These are phyloP conservation scores for Oceanodroma tethys DNA, from an alignment of 2,113 vertebrate genomes.

Conservation along the genomic window DNA sequence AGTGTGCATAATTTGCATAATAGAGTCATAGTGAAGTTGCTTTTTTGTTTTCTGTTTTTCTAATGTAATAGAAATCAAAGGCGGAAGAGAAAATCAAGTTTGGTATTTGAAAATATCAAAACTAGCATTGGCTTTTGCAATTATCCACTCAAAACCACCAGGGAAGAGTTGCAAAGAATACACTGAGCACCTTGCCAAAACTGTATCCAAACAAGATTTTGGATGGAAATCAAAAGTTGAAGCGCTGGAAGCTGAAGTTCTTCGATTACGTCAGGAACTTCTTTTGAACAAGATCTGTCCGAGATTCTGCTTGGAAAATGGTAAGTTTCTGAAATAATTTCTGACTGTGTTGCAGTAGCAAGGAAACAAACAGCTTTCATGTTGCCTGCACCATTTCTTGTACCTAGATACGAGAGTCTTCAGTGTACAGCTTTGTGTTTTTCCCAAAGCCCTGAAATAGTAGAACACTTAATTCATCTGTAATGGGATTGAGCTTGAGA, in stretches of 20 bases:
- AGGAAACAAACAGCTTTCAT: neutral
- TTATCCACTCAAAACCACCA: conserved; percentile 81
- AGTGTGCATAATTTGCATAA: neutral
- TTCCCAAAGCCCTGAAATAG: neutral
- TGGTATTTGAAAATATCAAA: conserved; percentile 74
- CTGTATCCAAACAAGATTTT: conserved; percentile 56
- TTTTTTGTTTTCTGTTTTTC: conserved; percentile 22
- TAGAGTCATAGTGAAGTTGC: neutral
- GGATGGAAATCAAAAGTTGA: conserved; percentile 71
- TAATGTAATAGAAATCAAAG: conserved; percentile 33
- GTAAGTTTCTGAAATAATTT: conserved; percentile 55
- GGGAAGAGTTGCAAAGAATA: conserved; percentile 76
- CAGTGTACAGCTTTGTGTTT: neutral
- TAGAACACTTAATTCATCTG: neutral
- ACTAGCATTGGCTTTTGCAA: conserved; percentile 82
- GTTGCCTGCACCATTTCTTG: neutral
- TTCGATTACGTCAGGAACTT: conserved; percentile 80
- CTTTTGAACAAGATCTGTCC: conserved; percentile 68
- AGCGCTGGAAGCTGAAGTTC: conserved; percentile 81
- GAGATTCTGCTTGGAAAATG: conserved; percentile 15
- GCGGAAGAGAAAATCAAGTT: conserved; percentile 20
- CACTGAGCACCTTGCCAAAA: conserved; percentile 68
- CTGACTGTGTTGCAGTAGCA: neutral
- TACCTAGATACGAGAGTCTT: neutral
- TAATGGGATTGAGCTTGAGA: neutral